phyloP scores from a whole-genome alignment of 2,113 vertebrate genomes.

The Sciurus niger region DNA sequence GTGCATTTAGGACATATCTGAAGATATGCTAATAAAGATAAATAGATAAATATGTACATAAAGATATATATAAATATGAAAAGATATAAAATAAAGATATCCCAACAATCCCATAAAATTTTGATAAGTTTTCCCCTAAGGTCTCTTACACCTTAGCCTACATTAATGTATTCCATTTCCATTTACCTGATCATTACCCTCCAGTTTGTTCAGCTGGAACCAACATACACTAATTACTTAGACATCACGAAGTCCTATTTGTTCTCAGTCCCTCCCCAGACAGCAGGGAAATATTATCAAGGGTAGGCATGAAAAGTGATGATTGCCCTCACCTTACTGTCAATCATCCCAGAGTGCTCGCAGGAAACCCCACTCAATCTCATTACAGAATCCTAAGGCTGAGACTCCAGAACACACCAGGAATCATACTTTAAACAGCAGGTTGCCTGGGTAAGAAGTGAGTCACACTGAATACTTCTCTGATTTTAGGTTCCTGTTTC shows the following conservation, averaged over 20 bases:
- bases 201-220: slow-evolving; percentile 92
- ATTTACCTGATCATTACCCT: slow-evolving; percentile 92
- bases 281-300: slow-evolving; percentile 90
- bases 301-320: slow-evolving; percentile 89
- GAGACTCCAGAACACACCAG: slow-evolving; percentile 86
- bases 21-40: slow-evolving; percentile 76
- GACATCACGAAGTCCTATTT: slow-evolving; percentile 90
- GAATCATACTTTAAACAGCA: slow-evolving; percentile 88
- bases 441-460: slow-evolving; percentile 82
- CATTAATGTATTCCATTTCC: slow-evolving; percentile 89
- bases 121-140: slow-evolving; percentile 87
- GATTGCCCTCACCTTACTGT: slow-evolving; percentile 89
- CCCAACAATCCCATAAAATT: slow-evolving; percentile 85
- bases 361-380: slow-evolving; percentile 88
- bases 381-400: slow-evolving; percentile 86
- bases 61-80: slow-evolving; percentile 2
- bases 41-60: neutral
- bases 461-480: slow-evolving; percentile 72
- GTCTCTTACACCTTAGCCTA: slow-evolving; percentile 85
- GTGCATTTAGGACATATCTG: slow-evolving; percentile 64
- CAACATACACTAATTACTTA: slow-evolving; percentile 92
- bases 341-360: slow-evolving; percentile 88
- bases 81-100: slow-evolving; percentile 61
- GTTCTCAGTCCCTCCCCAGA: slow-evolving; percentile 89
- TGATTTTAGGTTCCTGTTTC: slow-evolving; percentile 84